These are phyloP conservation scores for Crepidodera aurea DNA, from an alignment of 2,888 invertebrate species.

Conservation along the genomic window DNA sequence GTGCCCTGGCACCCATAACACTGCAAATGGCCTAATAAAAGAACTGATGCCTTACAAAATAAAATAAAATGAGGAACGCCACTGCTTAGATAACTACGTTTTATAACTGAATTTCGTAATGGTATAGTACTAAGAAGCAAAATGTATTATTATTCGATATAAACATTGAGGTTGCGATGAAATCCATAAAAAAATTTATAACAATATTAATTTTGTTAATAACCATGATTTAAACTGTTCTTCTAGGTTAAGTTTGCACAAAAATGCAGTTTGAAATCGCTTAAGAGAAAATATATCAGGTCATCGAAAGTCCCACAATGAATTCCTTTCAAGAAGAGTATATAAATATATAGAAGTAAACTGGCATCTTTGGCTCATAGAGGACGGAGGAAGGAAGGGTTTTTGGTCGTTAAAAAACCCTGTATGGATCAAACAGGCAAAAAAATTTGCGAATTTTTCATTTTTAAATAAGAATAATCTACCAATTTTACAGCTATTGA, in stretches of 20 bases:
- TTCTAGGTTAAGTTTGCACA: conserved; percentile 27
- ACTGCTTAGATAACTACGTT: neutral
- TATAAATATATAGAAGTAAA: neutral
- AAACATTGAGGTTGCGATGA: conserved; percentile 31
- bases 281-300: conserved; percentile 14
- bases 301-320: neutral
- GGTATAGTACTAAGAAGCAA: conserved; percentile 11
- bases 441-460: too few relatives aligned
- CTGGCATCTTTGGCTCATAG: too few relatives aligned
- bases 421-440: too few relatives aligned
- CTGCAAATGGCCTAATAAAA: too few relatives aligned
- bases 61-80: neutral
- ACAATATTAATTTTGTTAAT: conserved; percentile 30
- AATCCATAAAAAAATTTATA: conserved; percentile 26
- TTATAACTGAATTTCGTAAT: conserved; percentile 29
- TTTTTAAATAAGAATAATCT: too few relatives aligned
- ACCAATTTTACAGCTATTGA: too few relatives aligned
- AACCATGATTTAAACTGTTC: conserved; percentile 20
- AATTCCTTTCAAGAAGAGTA: too few relatives aligned
- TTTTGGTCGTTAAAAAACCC: too few relatives aligned
- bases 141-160: conserved; percentile 31
- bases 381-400: too few relatives aligned
- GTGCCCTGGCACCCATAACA: too few relatives aligned
- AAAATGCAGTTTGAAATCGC: conserved; percentile 19
- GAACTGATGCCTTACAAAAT: too few relatives aligned